Evolutionary conservation across 2,113 vertebrate genomes (phyloP), one percentile per base, ranked within the genome.

Genomic region (Catharus minimus): DNA sequence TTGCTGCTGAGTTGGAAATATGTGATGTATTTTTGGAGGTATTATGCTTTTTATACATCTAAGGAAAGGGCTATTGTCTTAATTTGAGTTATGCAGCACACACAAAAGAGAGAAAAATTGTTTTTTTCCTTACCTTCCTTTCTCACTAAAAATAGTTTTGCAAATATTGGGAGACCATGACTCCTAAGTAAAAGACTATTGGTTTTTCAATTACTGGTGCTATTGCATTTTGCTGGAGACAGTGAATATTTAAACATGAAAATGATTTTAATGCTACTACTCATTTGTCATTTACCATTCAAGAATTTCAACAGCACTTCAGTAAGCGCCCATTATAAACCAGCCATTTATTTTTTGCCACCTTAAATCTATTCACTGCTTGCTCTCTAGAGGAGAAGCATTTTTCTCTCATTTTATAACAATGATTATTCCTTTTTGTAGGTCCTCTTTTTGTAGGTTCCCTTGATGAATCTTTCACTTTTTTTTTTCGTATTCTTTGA

Each of bases 231-330:
- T 82, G 3, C 52, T 86, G 53, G 38, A 67, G 39, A 67, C 23
- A 43, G 10, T 44, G 33, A 76, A 90, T 86, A 90, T 90, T 93
- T 96, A 89, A 86, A 88, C 28, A 47, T 88, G 11, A 89, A 95
- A 95, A 89, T 90, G 87, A 88, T 93, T 94, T 89, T 93, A 96
- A 81, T 95, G 60, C 46, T 79, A 73, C 72, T 93, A 68, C 53
- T 95, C 11, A 82, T 95, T 96, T 89, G 71, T 95, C 80, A 77
- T 86, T 78, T 91, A 89, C 58, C 86, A 92, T 85, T 89, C 53
- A 74, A 56, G 68, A 82, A 90, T 90, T 77, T 53, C 44, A 68
- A 68, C 36, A 64, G 39, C 41, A 56, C 84, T 62, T 50, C 74
- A 80, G 56, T 81, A 73, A 91, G 50, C 90, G 92, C 43, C 47